Base-by-base conservation (phyloP, 2,888 invertebrate species). In the Listrodromus nycthemerus region DNA sequence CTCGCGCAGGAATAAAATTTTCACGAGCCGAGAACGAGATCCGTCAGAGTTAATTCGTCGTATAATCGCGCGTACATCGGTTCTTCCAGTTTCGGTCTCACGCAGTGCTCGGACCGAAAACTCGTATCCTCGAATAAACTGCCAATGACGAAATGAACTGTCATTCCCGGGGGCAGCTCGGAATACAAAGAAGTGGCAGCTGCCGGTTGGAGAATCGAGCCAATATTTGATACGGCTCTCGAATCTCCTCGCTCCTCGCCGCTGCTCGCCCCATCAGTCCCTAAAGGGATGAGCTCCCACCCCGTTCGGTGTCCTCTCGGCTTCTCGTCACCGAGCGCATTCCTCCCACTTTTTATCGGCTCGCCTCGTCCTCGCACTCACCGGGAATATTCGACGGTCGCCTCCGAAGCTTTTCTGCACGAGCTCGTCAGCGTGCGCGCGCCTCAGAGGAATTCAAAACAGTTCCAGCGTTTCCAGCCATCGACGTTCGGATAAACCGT, bases 181-280 rank as follows among this genome's bases (percentile, higher is more conserved):
- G 82, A 80, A 76, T 87, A 88, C 86, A 89, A 90, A 91, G 89
- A 91, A 90, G 88, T 88, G 85, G 90, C 90, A 91, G 91, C 90
- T 90, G 91, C 89, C 86, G 84, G 67, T 88, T 86, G 86, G 83
- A 83, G 87, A 61, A 87, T 87, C 89, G 86, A 87, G 88, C 89
- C 91, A 89, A 91, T 91, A 89, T 89, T 91, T 88, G 91, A 91
- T 91, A 90, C 91, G 88, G 87, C 86, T 80, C 41, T 86, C 87
- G 67, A 37, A 33, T 52, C 69, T 67, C 65, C 78, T n/a, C 45
- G 48, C 52, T 41, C 41, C 61, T 66, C 21, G n/a, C 70, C 52
- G 58, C 48, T 67, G 52, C 81, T 63, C 81, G 69, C 48, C 33
- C 66, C 66, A 63, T 74, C 63, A 45, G 69, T 69, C 82, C 69